These are phyloP conservation scores for Prolemur simus DNA, from an alignment of 2,113 vertebrate genomes.

Conservation along the genomic window DNA sequence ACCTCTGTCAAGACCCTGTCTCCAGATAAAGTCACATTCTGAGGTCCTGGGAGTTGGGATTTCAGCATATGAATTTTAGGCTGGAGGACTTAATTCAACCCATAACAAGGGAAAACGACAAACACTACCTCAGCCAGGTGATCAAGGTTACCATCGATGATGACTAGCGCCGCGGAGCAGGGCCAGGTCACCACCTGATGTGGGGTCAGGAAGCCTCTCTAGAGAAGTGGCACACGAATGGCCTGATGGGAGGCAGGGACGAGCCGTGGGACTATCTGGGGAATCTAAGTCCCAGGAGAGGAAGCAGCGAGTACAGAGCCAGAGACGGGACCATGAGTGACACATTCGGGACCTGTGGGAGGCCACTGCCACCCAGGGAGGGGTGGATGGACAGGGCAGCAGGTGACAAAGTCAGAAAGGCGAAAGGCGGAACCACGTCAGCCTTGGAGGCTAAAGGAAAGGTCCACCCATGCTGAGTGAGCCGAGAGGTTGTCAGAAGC, in stretches of 20 bases:
- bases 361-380: background rate
- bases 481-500: accelerated
- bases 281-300: background rate
- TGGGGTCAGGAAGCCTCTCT: background rate
- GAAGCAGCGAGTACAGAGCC: background rate
- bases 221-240: too few relatives aligned
- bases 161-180: accelerated
- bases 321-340: too few relatives aligned
- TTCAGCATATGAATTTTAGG: background rate
- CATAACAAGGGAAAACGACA: background rate
- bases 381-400: too few relatives aligned
- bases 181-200: background rate
- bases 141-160: background rate
- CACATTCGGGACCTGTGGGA: background rate
- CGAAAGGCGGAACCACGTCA: too few relatives aligned
- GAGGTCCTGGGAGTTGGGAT: background rate
- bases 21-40: background rate
- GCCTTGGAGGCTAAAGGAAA: background rate
- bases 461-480: too few relatives aligned
- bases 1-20: background rate
- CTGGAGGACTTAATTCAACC: background rate
- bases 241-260: background rate
- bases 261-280: too few relatives aligned
- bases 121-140: background rate
- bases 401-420: background rate